A percentile compares a stretch with the other conserved stretches of the same genome.
phyloP scores from a whole-genome alignment of 2,113 vertebrate genomes.

The Actenoides hombroni region DNA sequence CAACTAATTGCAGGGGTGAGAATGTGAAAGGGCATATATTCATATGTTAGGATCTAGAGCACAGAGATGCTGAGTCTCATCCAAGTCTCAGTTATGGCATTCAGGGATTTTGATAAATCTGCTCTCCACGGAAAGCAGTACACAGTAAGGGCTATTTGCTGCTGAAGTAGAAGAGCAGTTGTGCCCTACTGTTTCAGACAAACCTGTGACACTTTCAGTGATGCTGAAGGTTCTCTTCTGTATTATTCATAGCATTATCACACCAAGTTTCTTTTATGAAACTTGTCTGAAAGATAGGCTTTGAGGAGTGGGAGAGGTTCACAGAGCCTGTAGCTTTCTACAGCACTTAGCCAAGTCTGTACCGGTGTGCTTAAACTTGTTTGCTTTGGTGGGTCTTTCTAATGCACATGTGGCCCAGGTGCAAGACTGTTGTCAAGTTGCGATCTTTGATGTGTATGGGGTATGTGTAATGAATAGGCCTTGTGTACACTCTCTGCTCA shows the following conservation, averaged over 20 bases:
- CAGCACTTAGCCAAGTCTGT: accelerated
- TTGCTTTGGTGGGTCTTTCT: neutral
- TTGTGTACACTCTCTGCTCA: neutral
- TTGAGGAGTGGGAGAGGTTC: neutral
- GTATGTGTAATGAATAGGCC: neutral
- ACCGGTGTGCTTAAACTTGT: neutral
- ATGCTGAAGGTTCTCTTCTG: neutral
- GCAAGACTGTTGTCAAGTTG: neutral
- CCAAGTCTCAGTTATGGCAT: neutral
- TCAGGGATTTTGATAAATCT: neutral
- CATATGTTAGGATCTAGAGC: constrained; percentile 21
- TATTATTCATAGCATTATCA: neutral
- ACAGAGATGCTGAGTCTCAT: neutral
- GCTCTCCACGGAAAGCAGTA: accelerated
- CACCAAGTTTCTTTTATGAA: neutral
- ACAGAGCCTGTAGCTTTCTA: neutral
- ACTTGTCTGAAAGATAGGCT: neutral
- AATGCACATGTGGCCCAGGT: neutral
- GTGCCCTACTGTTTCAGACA: neutral
- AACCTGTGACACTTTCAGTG: neutral
- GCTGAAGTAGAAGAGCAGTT: neutral
- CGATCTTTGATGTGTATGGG: neutral
- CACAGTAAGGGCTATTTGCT: neutral
- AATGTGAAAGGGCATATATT: neutral
- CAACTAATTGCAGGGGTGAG: constrained; percentile 23